Evolutionary conservation across 2,113 vertebrate genomes (phyloP).

Genomic region (Smithornis capensis): DNA sequence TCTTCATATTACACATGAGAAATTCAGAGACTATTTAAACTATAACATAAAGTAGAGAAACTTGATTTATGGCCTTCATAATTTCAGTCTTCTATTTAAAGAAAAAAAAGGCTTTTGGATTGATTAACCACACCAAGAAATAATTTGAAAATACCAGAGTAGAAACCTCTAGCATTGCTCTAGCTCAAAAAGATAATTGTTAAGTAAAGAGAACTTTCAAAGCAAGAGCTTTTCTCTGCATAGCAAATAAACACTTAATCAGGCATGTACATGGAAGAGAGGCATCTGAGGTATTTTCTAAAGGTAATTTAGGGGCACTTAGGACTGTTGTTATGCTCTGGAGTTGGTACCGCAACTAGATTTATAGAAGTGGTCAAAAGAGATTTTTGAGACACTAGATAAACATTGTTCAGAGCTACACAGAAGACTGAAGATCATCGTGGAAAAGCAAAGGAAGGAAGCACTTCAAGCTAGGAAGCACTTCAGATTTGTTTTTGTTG

Average conservation of each 20-base stretch:
- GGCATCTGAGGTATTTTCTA: conserved; percentile 61
- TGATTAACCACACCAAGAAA: not conserved
- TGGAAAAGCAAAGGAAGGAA: not conserved
- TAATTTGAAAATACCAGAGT: conserved; percentile 41
- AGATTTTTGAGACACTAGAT: not conserved
- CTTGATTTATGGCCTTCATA: conserved; percentile 20
- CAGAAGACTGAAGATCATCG: not conserved
- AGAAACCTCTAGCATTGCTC: conserved; percentile 26
- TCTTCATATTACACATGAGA: not conserved
- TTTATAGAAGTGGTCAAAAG: not conserved
- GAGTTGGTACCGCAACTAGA: not conserved
- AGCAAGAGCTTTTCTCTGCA: conserved; percentile 37
- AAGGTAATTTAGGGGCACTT: conserved; percentile 39
- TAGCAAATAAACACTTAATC: conserved; percentile 54
- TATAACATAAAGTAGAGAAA: not conserved
- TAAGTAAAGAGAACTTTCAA: conserved; percentile 51
- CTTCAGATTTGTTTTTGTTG: not conserved
- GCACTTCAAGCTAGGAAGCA: not conserved
- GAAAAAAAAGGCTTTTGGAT: not conserved
- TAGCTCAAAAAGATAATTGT: conserved; percentile 48
- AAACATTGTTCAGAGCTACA: not conserved
- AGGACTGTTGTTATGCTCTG: not conserved
- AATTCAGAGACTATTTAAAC: not conserved
- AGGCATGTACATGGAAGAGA: conserved; percentile 44
- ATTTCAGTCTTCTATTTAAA: conserved; percentile 18